Percentiles rank a stretch among this genome's conserved stretches.
Evolutionary conservation across 2,113 vertebrate genomes (phyloP).

Genomic region (Anarhynchus alexandrinus): DNA sequence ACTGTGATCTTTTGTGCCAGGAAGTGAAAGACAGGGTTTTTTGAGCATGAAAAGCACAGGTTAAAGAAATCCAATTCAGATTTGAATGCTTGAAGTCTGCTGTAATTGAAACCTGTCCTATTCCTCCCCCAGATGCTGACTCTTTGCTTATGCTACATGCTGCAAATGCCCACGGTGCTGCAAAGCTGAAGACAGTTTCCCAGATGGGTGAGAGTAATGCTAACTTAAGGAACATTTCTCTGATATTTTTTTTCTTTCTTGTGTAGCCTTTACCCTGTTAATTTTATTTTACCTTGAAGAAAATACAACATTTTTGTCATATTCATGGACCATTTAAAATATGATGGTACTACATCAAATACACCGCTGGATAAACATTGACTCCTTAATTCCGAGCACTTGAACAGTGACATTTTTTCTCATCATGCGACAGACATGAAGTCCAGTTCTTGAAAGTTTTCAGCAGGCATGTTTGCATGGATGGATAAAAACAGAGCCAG

Average conservation of each 20-base stretch:
- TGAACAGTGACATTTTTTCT: neutral
- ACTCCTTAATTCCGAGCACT: neutral
- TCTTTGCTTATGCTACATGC: neutral
- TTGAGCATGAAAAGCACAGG: neutral
- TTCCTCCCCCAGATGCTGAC: neutral
- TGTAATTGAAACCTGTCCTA: neutral
- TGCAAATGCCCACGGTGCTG: neutral
- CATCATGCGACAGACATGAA: neutral
- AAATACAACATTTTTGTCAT: neutral
- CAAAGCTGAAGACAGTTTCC: neutral
- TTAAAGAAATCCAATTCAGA: neutral
- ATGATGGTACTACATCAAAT: neutral
- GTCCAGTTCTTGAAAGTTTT: neutral
- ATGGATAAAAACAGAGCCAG: neutral
- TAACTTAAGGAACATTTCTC: neutral
- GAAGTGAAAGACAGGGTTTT: neutral
- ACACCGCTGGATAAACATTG: neutral
- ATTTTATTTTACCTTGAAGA: neutral
- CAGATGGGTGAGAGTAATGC: neutral
- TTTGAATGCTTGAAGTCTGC: neutral
- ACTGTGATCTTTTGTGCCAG: neutral
- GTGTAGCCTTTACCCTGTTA: neutral
- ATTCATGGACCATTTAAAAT: neutral
- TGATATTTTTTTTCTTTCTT: neutral
- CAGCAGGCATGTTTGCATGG: neutral